Evolutionary conservation across 2,113 vertebrate genomes (phyloP).

Genomic region (Tetrao urogallus): DNA sequence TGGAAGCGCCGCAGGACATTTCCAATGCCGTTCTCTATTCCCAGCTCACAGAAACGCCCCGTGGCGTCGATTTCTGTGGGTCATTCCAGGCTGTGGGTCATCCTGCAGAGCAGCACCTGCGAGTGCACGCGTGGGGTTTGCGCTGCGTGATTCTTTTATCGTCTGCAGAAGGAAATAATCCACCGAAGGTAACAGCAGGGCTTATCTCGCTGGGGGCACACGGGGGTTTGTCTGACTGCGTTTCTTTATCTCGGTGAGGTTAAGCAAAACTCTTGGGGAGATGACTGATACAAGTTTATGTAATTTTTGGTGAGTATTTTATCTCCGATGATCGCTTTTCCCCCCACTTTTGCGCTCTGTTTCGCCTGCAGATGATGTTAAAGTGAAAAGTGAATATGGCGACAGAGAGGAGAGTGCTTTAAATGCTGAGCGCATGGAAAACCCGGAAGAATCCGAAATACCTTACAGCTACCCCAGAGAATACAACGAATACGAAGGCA

Average conservation of each 20-base stretch:
- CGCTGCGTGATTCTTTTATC: neutral
- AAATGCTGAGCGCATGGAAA: conserved; percentile 77
- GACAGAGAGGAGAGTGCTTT: conserved; percentile 79
- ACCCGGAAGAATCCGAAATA: conserved; percentile 76
- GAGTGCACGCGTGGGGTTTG: neutral
- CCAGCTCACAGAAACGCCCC: neutral
- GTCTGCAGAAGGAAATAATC: neutral
- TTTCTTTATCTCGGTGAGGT: neutral
- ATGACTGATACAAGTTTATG: neutral
- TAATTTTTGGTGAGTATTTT: neutral
- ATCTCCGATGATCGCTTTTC: neutral
- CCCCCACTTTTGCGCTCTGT: conserved; percentile 38
- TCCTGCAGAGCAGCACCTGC: neutral
- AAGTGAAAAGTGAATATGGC: conserved; percentile 79
- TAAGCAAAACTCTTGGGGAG: neutral
- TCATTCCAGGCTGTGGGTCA: neutral
- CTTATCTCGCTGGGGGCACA: neutral
- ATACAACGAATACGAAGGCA: conserved; percentile 78
- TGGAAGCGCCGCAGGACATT: neutral
- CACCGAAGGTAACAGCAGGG: neutral
- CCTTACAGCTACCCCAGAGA: conserved; percentile 82
- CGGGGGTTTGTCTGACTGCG: neutral
- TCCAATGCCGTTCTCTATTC: neutral
- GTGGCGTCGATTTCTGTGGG: neutral
- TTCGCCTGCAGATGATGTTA: conserved; percentile 76